Base-by-base conservation (phyloP, 1,140 invertebrate species). In the Mactra quadrangularis region DNA sequence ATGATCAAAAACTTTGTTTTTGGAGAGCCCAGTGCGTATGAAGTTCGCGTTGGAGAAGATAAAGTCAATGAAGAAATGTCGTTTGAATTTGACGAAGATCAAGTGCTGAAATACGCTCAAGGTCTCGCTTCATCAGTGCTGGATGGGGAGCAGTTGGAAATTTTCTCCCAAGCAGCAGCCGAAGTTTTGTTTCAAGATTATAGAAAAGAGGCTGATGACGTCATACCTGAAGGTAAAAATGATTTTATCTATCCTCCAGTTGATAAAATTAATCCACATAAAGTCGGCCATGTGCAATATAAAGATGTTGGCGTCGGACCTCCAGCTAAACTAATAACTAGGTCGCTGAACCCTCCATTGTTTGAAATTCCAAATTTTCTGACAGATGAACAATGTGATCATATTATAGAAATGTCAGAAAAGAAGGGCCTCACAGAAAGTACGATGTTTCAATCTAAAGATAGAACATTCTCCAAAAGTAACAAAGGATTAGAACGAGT, bases 281-380 rank as follows among this genome's bases (percentile, higher is more conserved):
- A 59, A 7, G 53, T 71, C n/a, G 77, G 77, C 11, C 22, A 71
- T 27, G 38, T 35, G 4, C 45, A 59, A 33, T 35, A 47, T 33
- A 9, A 71, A 3, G 52, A 71, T 4, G 1, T 71, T 2, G 77
- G 31, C 1, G 77, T 60, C 11, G 66, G 53, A 47, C 29, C 15
- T 6, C 29, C 22, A 25, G 38, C 60, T 3, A 59, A 59, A n/a
- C 17, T 81, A 13, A 71, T 71, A 25, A 60, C 77, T 17, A 33
- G 27, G 31, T 31, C 77, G 22, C 1, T 47, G 0, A 47, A 68
- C 19, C 77, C 77, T n/a, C 77, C 77, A 17, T 1, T 81, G 9
- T 81, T 70, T 71, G 77, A 70, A 59, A 81, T 81, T 55, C 64
- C 64, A 57, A 38, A 71, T 52, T 81, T 81, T 50, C 6, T 81